These are phyloP conservation scores for Diaprepes abbreviatus DNA, from an alignment of 2,888 invertebrate genomes.

Conservation along the genomic window DNA sequence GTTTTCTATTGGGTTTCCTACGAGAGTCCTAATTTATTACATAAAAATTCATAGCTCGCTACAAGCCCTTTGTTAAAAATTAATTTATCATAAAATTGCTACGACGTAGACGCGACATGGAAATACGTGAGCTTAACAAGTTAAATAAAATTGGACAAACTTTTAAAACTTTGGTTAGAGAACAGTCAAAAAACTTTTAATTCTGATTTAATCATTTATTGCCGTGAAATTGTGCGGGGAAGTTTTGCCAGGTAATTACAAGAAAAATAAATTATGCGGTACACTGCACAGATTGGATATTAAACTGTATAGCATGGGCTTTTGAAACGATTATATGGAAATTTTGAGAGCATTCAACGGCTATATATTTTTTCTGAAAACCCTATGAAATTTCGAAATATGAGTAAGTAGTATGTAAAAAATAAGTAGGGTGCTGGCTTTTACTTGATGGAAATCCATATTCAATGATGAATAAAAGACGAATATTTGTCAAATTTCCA, in stretches of 20 bases:
- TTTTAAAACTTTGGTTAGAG: constrained; percentile 11
- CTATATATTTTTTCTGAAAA: too few relatives aligned
- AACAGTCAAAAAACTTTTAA: constrained; percentile 22
- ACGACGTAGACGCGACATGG: not conserved
- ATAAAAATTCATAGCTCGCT: constrained; percentile 1
- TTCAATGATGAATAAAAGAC: too few relatives aligned
- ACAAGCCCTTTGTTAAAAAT: constrained; percentile 10
- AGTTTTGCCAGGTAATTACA: constrained; percentile 12
- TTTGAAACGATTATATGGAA: too few relatives aligned
- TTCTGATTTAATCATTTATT: constrained; percentile 26
- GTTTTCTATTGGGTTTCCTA: not conserved
- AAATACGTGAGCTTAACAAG: constrained; percentile 12
- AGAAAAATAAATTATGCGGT: too few relatives aligned
- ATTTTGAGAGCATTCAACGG: too few relatives aligned
- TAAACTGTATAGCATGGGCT: too few relatives aligned
- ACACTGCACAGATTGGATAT: too few relatives aligned
- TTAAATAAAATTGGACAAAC: constrained; percentile 18
- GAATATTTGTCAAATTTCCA: too few relatives aligned
- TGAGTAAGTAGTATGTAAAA: too few relatives aligned
- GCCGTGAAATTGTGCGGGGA: constrained; percentile 7
- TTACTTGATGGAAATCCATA: too few relatives aligned
- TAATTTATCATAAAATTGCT: constrained; percentile 13
- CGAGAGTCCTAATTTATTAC: not conserved
- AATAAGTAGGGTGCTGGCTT: too few relatives aligned
- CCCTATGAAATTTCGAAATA: too few relatives aligned